Evolutionary conservation across 2,113 vertebrate species (phyloP).

Genomic region (Psittacara wagleri): DNA sequence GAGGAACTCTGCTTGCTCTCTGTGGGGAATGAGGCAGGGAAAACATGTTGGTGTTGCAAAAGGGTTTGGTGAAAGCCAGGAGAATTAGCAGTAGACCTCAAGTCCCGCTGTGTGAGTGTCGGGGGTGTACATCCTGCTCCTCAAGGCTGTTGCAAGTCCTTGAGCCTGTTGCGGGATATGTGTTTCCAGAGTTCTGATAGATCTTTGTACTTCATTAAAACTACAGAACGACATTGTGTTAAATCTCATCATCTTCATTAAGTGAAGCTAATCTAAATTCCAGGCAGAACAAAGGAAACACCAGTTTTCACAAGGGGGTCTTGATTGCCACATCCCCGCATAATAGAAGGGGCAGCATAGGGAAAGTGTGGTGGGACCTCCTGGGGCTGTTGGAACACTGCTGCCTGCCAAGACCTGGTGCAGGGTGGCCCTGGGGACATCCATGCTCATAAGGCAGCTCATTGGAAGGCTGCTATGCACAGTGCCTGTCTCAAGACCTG

Average conservation of each 20-base stretch:
- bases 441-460: background rate
- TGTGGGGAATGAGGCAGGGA: background rate
- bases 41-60: background rate
- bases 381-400: accelerated
- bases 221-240: background rate
- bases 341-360: background rate
- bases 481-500: background rate
- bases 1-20: background rate
- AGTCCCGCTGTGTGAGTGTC: background rate
- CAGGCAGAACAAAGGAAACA: background rate
- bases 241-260: background rate
- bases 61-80: background rate
- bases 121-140: background rate
- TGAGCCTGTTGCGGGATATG: background rate
- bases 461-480: background rate
- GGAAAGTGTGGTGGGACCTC: background rate
- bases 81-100: background rate
- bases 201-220: conserved; percentile 22
- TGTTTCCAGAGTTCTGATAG: background rate
- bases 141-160: background rate
- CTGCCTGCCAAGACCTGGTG: background rate
- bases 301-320: background rate
- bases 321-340: background rate
- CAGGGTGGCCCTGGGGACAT: background rate
- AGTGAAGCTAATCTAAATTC: background rate